These are phyloP conservation scores for Sitta europaea DNA, from an alignment of 2,113 vertebrate species.

Conservation along the genomic window DNA sequence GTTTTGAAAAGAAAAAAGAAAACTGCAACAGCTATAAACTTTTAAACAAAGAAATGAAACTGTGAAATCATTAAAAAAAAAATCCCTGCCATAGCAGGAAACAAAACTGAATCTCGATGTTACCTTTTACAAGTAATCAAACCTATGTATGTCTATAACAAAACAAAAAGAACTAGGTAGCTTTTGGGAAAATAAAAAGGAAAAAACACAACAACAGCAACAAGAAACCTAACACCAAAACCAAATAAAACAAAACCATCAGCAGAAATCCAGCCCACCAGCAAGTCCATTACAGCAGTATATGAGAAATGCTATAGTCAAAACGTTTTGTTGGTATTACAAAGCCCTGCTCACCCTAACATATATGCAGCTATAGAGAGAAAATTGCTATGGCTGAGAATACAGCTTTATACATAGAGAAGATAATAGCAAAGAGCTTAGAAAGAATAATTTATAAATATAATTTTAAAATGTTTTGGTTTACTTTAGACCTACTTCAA, in stretches of 20 bases:
- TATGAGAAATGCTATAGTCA: background rate
- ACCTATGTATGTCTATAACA: accelerated
- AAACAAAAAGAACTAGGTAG: background rate
- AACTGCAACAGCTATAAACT: background rate
- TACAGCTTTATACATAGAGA: background rate
- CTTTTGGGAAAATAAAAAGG: accelerated
- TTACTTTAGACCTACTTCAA: background rate
- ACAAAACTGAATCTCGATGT: background rate
- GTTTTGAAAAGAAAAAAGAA: background rate
- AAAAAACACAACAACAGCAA: background rate
- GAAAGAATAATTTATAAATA: background rate
- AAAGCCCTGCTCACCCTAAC: background rate
- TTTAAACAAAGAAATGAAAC: background rate
- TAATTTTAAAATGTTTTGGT: background rate
- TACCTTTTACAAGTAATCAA: background rate
- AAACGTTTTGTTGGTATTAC: background rate
- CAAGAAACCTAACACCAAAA: background rate
- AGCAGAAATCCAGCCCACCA: background rate
- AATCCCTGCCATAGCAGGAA: background rate
- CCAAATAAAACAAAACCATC: background rate
- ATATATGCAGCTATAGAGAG: accelerated
- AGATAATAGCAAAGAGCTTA: background rate
- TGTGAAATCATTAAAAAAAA: background rate
- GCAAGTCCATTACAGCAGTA: background rate
- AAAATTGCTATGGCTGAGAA: background rate